phyloP scores from a whole-genome alignment of 92 coral and sea anemone species.

The Galaxea fascicularis region DNA sequence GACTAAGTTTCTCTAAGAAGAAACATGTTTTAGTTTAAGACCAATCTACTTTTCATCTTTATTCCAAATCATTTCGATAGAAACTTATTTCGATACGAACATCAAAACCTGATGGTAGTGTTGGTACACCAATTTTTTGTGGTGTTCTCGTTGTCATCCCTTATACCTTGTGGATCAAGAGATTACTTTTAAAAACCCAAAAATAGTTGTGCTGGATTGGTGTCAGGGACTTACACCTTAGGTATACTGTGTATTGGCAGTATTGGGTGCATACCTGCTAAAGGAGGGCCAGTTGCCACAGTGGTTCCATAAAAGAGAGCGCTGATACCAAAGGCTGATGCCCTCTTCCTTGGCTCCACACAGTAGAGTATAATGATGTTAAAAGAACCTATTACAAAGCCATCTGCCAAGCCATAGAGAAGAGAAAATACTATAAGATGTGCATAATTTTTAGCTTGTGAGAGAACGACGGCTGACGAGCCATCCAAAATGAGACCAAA shows the following conservation, averaged over 20 bases:
- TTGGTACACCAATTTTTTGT: no score
- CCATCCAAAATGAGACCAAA: constrained; percentile 49
- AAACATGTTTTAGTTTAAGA: no score
- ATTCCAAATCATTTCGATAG: no score
- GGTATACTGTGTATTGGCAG: neutral
- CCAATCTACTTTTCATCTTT: no score
- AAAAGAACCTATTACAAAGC: constrained; percentile 53
- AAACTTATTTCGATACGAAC: no score
- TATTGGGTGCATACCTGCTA: constrained; percentile 48
- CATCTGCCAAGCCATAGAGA: constrained; percentile 69
- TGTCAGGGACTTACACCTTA: no score
- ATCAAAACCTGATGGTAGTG: no score
- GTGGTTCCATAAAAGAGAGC: constrained; percentile 51
- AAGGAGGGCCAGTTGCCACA: constrained; percentile 64
- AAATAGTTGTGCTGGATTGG: no score
- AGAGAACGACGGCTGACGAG: constrained; percentile 33
- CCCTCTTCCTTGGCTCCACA: constrained; percentile 56
- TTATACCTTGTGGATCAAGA: no score
- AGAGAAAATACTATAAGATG: constrained; percentile 57
- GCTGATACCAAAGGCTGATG: constrained; percentile 72
- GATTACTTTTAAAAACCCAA: no score
- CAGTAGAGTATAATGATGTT: constrained; percentile 48
- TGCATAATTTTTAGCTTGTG: constrained; percentile 47
- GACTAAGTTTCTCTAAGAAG: no score
- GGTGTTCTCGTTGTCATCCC: no score